Evolutionary conservation across 2,888 invertebrate genomes (phyloP).

Genomic region (Phaedon cochleariae): DNA sequence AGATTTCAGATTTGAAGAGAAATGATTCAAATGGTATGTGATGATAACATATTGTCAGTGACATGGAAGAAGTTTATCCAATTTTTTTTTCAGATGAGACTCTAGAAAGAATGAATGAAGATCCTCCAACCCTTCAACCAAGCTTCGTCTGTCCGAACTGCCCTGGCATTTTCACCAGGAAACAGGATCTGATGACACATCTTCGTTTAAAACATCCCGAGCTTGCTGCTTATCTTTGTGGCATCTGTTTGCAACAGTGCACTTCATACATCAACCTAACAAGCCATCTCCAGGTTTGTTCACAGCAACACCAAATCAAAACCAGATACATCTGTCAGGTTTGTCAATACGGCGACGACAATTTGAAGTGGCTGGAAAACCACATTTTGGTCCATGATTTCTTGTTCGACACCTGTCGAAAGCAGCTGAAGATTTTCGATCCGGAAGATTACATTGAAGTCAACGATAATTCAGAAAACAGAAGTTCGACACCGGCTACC

Average conservation of each 20-base stretch:
- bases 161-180: conserved; percentile 60
- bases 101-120: conserved; percentile 9
- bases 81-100: background rate
- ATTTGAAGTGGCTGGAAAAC: conserved; percentile 63
- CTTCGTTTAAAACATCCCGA: conserved; percentile 66
- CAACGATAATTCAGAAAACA: conserved; percentile 49
- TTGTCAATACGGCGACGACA: conserved; percentile 67
- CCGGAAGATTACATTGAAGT: conserved; percentile 63
- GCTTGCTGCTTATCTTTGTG: conserved; percentile 66
- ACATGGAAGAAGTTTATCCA: background rate
- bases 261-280: conserved; percentile 63
- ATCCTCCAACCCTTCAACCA: conserved; percentile 38
- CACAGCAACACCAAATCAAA: conserved; percentile 58
- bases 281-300: conserved; percentile 64
- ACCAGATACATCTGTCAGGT: conserved; percentile 64
- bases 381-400: conserved; percentile 67
- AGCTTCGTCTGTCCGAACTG: conserved; percentile 56
- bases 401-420: conserved; percentile 58
- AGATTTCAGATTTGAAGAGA: conserved; percentile 58
- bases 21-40: conserved; percentile 45
- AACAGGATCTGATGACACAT: conserved; percentile 66
- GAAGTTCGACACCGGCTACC: conserved; percentile 27
- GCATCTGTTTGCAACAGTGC: conserved; percentile 66
- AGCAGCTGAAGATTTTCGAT: conserved; percentile 59
- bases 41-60: background rate